Conservation (phyloP, 2,113 vertebrate genomes). For the Coptodon bakossiorum region DNA sequence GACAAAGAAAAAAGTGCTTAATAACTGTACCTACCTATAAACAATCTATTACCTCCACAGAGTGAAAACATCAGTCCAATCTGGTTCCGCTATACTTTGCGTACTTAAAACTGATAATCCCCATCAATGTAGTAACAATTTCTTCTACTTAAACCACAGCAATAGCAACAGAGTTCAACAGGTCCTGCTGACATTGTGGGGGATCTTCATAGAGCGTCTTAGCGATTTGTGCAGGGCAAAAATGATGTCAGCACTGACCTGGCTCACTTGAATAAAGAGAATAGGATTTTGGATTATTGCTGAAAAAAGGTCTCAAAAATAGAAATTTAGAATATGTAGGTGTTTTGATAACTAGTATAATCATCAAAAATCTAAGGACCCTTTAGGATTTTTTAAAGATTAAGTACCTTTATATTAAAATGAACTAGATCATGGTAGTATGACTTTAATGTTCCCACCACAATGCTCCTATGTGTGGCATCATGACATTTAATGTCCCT, state of each 20-base stretch:
- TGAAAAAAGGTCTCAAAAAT: neutral
- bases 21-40: neutral
- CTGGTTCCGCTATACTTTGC: neutral
- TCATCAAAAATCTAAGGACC: fast-evolving
- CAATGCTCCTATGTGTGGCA: neutral
- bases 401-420: neutral
- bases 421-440: neutral
- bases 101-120: neutral
- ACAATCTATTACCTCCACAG: neutral
- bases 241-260: neutral
- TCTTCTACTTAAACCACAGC: neutral
- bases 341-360: neutral
- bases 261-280: neutral
- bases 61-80: neutral
- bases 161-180: neutral
- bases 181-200: neutral
- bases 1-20: neutral
- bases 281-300: neutral
- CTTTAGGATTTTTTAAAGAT: neutral
- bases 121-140: neutral
- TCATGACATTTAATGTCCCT: neutral
- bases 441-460: neutral
- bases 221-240: neutral
- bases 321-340: neutral
- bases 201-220: fast-evolving